These are phyloP conservation scores for Periophthalmus magnuspinnatus DNA, from an alignment of 2,797 vertebrate species.

Conservation along the genomic window DNA sequence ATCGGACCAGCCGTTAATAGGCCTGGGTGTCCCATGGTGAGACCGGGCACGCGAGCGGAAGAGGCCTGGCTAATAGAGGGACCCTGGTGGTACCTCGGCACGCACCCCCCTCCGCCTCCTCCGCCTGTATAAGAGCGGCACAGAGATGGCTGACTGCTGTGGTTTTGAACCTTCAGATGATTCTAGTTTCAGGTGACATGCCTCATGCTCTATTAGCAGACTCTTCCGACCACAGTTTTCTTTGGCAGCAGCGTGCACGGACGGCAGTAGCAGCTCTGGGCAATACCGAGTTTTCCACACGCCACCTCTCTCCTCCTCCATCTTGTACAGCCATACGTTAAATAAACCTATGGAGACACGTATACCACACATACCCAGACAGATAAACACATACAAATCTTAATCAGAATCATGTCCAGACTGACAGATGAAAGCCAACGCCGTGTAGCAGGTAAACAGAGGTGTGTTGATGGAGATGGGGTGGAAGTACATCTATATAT, in stretches of 20 bases:
- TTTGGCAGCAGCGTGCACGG: constrained; percentile 78
- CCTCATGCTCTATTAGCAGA: constrained; percentile 87
- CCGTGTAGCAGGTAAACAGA: constrained; percentile 64
- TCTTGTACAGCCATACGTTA: constrained; percentile 59
- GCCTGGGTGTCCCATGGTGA: constrained; percentile 68
- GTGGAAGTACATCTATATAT: constrained; percentile 61
- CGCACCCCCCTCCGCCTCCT: constrained; percentile 66
- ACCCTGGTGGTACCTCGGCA: constrained; percentile 69
- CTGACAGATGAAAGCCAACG: constrained; percentile 65
- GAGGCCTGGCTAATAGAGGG: constrained; percentile 71
- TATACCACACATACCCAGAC: constrained; percentile 37
- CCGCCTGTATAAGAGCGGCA: constrained; percentile 70
- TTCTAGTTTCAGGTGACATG: constrained; percentile 89
- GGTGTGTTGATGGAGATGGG: constrained; percentile 63
- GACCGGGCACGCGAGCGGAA: constrained; percentile 72
- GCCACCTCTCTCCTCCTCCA: constrained; percentile 67
- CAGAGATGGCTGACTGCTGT: constrained; percentile 77
- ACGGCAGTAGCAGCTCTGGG: constrained; percentile 73
- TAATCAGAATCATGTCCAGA: constrained; percentile 64
- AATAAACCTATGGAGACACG: constrained; percentile 57
- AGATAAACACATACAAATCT: constrained; percentile 55
- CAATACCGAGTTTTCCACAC: constrained; percentile 78
- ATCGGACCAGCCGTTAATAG: constrained; percentile 65
- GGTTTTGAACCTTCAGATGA: constrained; percentile 84
- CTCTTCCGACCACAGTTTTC: constrained; percentile 88